A percentile compares a stretch with the other conserved stretches of the same genome.
Evolutionary conservation across 2,888 invertebrate species (phyloP).

Genomic region (Caenorhabditis imperialis): DNA sequence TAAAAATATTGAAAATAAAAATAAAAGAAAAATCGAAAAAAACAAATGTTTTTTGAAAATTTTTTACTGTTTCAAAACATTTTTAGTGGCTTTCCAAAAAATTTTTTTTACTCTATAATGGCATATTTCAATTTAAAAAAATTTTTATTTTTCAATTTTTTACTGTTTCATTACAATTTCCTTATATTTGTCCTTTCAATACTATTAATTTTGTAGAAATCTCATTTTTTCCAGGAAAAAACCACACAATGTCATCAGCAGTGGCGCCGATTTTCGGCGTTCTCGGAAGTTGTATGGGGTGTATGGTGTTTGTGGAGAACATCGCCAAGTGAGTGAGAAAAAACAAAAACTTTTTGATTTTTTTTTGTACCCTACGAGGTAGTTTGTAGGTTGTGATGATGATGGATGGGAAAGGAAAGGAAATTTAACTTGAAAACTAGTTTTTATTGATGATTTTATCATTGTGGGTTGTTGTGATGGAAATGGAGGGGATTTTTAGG

Average conservation of each 20-base stretch:
- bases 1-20: no score
- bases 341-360: no score
- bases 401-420: no score
- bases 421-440: no score
- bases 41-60: not conserved
- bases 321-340: slow-evolving; percentile 77
- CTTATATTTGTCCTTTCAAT: not conserved
- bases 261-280: slow-evolving; percentile 60
- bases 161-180: not conserved
- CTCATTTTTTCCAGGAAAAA: slow-evolving; percentile 2
- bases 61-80: not conserved
- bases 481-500: no score
- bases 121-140: no score
- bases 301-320: slow-evolving; percentile 77
- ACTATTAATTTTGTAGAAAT: not conserved
- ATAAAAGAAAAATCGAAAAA: no score
- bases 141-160: not conserved
- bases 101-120: not conserved
- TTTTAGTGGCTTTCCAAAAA: not conserved
- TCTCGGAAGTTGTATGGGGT: slow-evolving; percentile 76
- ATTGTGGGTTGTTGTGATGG: no score
- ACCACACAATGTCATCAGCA: slow-evolving; percentile 57
- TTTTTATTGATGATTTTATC: no score
- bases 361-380: slow-evolving; percentile 6
- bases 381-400: slow-evolving; percentile 3